These are phyloP conservation scores for Melanotaenia trifasciata DNA, from an alignment of 2,797 vertebrate genomes.

Conservation along the genomic window DNA sequence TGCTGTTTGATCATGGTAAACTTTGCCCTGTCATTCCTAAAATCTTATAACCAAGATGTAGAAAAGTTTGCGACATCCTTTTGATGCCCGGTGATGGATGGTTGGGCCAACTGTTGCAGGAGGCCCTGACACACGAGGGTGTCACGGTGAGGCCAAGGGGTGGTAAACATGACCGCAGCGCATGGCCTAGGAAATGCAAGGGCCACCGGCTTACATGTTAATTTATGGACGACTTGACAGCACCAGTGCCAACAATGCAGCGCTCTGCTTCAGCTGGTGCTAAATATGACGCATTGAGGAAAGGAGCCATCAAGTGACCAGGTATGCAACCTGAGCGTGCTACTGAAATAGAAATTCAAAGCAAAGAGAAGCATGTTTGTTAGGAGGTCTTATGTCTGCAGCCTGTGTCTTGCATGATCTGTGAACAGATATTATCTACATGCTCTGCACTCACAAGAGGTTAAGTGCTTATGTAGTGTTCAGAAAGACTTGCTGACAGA, in stretches of 20 bases:
- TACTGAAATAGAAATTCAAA: conserved; percentile 64
- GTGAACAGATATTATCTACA: conserved; percentile 51
- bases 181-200: conserved; percentile 80
- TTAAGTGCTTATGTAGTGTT: conserved; percentile 34
- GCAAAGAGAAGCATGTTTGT: conserved; percentile 60
- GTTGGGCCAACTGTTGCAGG: conserved; percentile 72
- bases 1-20: background rate
- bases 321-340: conserved; percentile 64
- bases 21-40: background rate
- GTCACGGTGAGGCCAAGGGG: conserved; percentile 60
- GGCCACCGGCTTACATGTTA: conserved; percentile 81
- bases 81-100: conserved; percentile 71
- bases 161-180: conserved; percentile 76
- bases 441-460: conserved; percentile 37
- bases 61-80: background rate
- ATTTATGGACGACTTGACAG: conserved; percentile 80
- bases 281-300: conserved; percentile 69
- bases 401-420: conserved; percentile 20
- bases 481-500: conserved; percentile 49
- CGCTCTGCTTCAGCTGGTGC: conserved; percentile 40
- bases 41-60: background rate
- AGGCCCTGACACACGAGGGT: conserved; percentile 59
- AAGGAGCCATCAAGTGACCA: conserved; percentile 58
- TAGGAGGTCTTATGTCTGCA: conserved; percentile 25
- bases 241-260: conserved; percentile 65